Evolutionary conservation across 2,113 vertebrate genomes (phyloP).

Genomic region (Arvicanthis niloticus): DNA sequence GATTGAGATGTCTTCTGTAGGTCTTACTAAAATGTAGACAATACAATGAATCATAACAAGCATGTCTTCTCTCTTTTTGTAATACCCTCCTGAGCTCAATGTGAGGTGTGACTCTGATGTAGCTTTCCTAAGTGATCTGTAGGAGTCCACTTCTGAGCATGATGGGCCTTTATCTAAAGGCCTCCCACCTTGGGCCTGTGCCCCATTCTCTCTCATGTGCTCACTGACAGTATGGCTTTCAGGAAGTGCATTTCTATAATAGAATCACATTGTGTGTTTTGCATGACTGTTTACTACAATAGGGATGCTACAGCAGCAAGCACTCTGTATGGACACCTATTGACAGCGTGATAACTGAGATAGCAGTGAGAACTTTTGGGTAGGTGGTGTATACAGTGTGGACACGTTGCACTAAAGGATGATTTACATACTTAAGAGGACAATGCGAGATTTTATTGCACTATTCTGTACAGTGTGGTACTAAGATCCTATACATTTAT

Average conservation of each 20-base stretch:
- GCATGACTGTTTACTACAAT: background rate
- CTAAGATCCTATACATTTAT: background rate
- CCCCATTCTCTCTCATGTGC: no score
- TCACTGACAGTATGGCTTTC: no score
- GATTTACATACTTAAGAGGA: background rate
- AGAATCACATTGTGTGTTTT: background rate
- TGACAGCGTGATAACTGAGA: background rate
- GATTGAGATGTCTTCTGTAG: rapidly evolving
- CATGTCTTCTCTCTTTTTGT: background rate
- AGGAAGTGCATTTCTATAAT: background rate
- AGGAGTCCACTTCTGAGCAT: background rate
- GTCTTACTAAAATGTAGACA: background rate
- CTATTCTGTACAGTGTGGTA: background rate
- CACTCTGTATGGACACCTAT: no score
- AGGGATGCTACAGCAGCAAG: background rate
- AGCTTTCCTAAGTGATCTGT: background rate
- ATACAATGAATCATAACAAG: background rate
- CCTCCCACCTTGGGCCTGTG: no score
- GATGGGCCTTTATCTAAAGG: background rate
- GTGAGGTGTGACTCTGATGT: background rate
- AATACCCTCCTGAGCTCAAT: background rate
- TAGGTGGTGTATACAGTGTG: background rate
- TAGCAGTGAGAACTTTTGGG: background rate
- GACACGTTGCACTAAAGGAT: background rate
- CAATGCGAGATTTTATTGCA: background rate